Conservation (phyloP, 2,888 invertebrate genomes). For the Cephus rjabovi region DNA sequence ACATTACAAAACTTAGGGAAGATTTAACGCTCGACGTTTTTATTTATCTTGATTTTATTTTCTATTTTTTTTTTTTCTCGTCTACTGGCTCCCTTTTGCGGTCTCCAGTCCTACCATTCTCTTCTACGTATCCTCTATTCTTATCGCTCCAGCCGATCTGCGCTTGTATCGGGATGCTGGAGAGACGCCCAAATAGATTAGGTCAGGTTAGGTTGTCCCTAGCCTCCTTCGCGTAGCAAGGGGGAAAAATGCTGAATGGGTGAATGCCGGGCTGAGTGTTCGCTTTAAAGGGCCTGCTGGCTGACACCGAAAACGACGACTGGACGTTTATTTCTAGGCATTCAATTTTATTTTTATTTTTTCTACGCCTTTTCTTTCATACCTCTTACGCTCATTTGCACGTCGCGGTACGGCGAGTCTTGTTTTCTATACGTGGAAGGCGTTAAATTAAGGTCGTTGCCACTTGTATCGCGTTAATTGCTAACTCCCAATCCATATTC, state of each 20-base stretch:
- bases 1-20: background rate
- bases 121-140: background rate
- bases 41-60: background rate
- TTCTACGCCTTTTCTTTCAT: background rate
- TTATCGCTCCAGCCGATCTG: background rate
- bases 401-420: too few species aligned
- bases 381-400: background rate
- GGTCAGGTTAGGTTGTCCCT: background rate
- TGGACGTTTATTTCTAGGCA: background rate
- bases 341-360: background rate
- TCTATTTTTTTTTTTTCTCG: background rate
- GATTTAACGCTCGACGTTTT: background rate
- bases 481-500: background rate
- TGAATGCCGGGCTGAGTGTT: background rate
- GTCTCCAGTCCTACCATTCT: background rate
- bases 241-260: background rate
- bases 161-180: background rate
- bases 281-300: background rate
- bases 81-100: background rate
- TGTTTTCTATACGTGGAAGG: background rate
- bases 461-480: background rate
- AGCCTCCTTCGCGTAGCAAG: background rate
- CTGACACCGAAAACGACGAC: background rate
- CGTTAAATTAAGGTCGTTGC: background rate
- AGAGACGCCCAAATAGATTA: background rate